Percentiles rank a stretch among this genome's conserved stretches.
Conservation (phyloP, 2,113 vertebrate genomes). For the Xenopus laevis region DNA sequence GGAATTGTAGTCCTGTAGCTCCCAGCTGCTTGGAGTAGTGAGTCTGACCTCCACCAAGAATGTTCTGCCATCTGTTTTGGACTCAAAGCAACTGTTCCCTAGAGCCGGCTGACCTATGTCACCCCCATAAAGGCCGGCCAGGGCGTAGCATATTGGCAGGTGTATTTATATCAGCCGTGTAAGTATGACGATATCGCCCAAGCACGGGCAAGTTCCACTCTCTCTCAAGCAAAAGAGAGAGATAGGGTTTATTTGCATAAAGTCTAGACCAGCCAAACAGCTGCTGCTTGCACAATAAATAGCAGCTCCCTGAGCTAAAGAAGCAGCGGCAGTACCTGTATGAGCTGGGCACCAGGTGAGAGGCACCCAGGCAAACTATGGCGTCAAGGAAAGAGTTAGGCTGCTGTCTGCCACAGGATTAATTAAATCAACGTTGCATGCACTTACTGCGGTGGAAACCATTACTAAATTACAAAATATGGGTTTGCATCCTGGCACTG, state of each 20-base stretch:
- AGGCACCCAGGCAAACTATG: neutral
- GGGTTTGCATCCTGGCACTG: no score
- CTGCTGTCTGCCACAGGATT: neutral
- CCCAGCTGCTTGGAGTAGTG: slow-evolving; percentile 51
- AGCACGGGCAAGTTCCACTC: slow-evolving; percentile 19
- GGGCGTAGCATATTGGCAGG: neutral
- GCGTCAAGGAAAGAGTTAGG: neutral
- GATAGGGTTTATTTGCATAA: slow-evolving; percentile 40
- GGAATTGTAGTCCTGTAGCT: slow-evolving; percentile 57
- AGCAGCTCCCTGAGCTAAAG: slow-evolving; percentile 4
- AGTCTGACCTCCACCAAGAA: slow-evolving; percentile 52
- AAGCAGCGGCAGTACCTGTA: slow-evolving; percentile 17
- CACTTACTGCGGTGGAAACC: no score
- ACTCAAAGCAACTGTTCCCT: neutral
- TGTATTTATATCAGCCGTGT: slow-evolving; percentile 20
- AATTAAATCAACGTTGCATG: no score
- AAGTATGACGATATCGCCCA: slow-evolving; percentile 26
- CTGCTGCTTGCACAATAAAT: slow-evolving; percentile 37
- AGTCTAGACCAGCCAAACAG: slow-evolving; percentile 39
- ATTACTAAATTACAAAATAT: no score
- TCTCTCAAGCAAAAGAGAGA: slow-evolving; percentile 27
- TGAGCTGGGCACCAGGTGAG: slow-evolving; percentile 29
- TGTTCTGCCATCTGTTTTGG: slow-evolving; percentile 21
- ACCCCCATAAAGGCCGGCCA: neutral
- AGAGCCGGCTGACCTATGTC: neutral